A percentile compares a stretch with the other conserved stretches of the same genome.
phyloP scores from a whole-genome alignment of 1,140 invertebrate genomes.

The Hycleus phaleratus region DNA sequence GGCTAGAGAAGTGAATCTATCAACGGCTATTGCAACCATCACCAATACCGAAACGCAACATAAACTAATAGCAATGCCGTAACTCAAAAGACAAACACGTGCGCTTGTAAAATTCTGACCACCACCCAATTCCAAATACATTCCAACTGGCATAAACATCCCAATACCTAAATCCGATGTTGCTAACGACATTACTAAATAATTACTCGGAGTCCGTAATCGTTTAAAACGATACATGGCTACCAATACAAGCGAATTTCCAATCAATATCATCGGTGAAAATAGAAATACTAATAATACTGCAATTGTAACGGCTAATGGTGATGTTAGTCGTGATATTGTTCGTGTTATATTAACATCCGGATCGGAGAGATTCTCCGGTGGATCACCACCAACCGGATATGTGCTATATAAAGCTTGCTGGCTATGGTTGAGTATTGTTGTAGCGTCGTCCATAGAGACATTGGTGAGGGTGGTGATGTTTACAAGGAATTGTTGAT shows the following conservation, averaged over 20 bases:
- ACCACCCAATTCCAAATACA: constrained; percentile 51
- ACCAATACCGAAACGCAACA: constrained; percentile 57
- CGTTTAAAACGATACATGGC: constrained; percentile 54
- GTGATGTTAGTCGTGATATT: constrained; percentile 33
- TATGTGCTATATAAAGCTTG: constrained; percentile 27
- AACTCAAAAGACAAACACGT: constrained; percentile 51
- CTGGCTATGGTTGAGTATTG: constrained; percentile 29
- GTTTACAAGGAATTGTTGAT: neutral
- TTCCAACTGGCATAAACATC: constrained; percentile 61
- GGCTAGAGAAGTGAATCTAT: constrained; percentile 55
- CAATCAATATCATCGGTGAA: constrained; percentile 49
- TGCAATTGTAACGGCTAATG: constrained; percentile 44
- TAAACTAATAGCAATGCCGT: constrained; percentile 52
- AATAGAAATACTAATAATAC: constrained; percentile 49
- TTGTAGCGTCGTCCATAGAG: constrained; percentile 22
- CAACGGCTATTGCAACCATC: constrained; percentile 57
- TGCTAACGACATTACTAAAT: constrained; percentile 64
- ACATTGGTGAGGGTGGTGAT: constrained; percentile 19
- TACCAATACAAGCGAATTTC: constrained; percentile 51
- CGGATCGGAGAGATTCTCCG: constrained; percentile 25
- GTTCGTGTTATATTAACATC: constrained; percentile 30
- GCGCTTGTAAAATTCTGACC: constrained; percentile 38
- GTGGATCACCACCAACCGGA: constrained; percentile 20
- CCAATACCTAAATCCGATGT: constrained; percentile 67
- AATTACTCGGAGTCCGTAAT: constrained; percentile 59